Evolutionary conservation across 1,140 invertebrate species (phyloP), one percentile per base, ranked within the genome.

Genomic region (Babylonia areolata): DNA sequence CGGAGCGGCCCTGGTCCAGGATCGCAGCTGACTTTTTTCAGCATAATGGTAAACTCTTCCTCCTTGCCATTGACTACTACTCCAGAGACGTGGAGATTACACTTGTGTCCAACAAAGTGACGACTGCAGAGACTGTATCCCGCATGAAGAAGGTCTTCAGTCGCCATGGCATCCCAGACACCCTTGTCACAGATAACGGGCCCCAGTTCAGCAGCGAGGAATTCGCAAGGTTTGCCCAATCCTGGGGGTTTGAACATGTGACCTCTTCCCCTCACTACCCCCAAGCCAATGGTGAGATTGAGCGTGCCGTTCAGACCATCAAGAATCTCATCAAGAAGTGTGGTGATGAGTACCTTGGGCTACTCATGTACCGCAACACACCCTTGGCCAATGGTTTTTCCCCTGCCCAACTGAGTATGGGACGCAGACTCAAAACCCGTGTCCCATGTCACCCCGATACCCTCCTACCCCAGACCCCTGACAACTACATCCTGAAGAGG

Each of bases 1-100:
- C 87, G 2, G 40, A 77, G 20, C n/a, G 85, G 17, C 89, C 86
- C 12, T 90, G 42, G 88, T 88, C 71, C 80, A 54, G 81, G 40
- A 80, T 79, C 15, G 77, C 37, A 20, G 77, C 35, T 42, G 88
- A 88, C 58, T 23, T 86, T n/a, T 86, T 85, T 75, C 28, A 64
- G 6, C 54, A 88, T 51, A 75, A 87, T 33, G 82, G 64, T 23
- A 46, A n/a, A n/a, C n/a, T n/a, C n/a, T n/a, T n/a, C n/a, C n/a
- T n/a, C n/a, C n/a, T n/a, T n/a, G n/a, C n/a, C n/a, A n/a, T n/a
- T n/a, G n/a, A n/a, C n/a, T n/a, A n/a, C n/a, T n/a, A n/a, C n/a
- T n/a, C n/a, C n/a, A n/a, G n/a, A n/a, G n/a, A n/a, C n/a, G n/a
- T n/a, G n/a, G n/a, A n/a, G n/a, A n/a, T n/a, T n/a, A n/a, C n/a